Conservation (phyloP, 2,888 invertebrate genomes). For the Iselma pallidipennis region DNA sequence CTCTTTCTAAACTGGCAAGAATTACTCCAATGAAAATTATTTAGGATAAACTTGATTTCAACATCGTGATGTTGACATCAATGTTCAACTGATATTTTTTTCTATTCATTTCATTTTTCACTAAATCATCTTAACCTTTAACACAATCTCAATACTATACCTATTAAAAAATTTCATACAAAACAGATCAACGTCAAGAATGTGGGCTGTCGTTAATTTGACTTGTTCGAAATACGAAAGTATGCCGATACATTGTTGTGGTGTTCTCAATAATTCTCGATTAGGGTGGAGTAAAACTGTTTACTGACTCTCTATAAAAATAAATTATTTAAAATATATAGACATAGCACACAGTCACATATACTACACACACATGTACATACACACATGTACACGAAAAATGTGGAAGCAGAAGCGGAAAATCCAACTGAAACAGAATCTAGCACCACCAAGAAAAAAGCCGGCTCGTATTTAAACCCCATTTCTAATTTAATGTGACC, state of each 20-base stretch:
- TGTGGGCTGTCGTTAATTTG: too few species aligned
- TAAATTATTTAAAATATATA: background rate
- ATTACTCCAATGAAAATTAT: slow-evolving; percentile 11
- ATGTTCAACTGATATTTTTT: background rate
- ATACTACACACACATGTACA: too few species aligned
- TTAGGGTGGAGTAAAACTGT: slow-evolving; percentile 5
- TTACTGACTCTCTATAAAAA: background rate
- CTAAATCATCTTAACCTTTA: too few species aligned
- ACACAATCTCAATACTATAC: too few species aligned
- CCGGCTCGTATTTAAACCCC: slow-evolving; percentile 32
- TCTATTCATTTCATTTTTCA: too few species aligned
- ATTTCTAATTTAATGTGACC: slow-evolving; percentile 38
- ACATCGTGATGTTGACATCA: background rate
- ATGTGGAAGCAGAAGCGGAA: background rate
- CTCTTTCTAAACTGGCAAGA: slow-evolving; percentile 2
- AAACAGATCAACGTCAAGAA: too few species aligned
- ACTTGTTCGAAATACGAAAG: background rate
- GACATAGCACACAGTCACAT: too few species aligned
- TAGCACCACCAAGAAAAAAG: slow-evolving; percentile 13
- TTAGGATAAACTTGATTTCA: background rate
- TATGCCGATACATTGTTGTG: too few species aligned
- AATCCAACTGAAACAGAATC: background rate
- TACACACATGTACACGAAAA: too few species aligned
- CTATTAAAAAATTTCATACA: too few species aligned
- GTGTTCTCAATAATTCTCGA: background rate